Evolutionary conservation across 2,113 vertebrate genomes (phyloP).

Genomic region (Ia io): DNA sequence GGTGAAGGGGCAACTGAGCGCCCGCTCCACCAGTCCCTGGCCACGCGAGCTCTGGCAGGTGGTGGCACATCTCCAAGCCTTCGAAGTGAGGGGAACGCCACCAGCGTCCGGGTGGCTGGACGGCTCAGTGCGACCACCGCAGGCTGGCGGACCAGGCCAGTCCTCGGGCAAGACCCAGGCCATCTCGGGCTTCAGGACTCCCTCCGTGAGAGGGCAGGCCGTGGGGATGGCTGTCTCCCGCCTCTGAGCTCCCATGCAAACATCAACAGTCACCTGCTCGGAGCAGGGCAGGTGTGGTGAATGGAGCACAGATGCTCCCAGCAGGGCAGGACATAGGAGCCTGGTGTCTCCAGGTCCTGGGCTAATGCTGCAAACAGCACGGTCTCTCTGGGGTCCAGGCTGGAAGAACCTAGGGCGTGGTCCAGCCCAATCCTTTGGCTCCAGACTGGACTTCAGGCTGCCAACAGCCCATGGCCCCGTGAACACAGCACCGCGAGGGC

Average conservation of each 20-base stretch:
- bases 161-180: background rate
- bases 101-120: background rate
- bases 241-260: background rate
- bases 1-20: background rate
- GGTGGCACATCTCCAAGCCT: background rate
- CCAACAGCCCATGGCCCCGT: background rate
- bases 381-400: background rate
- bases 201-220: background rate
- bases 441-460: background rate
- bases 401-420: background rate
- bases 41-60: background rate
- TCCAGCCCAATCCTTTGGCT: background rate
- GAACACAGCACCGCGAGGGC: background rate
- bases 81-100: background rate
- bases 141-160: background rate
- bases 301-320: fast-evolving
- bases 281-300: background rate
- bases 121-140: background rate
- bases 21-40: fast-evolving
- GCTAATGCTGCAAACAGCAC: background rate
- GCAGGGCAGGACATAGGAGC: background rate
- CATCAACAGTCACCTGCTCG: background rate
- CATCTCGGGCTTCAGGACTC: background rate
- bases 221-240: background rate
- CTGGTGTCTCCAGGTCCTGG: background rate